Percentiles rank a stretch among this genome's conserved stretches.
phyloP scores from a whole-genome alignment of 2,888 invertebrate species.

The Teleogryllus oceanicus region DNA sequence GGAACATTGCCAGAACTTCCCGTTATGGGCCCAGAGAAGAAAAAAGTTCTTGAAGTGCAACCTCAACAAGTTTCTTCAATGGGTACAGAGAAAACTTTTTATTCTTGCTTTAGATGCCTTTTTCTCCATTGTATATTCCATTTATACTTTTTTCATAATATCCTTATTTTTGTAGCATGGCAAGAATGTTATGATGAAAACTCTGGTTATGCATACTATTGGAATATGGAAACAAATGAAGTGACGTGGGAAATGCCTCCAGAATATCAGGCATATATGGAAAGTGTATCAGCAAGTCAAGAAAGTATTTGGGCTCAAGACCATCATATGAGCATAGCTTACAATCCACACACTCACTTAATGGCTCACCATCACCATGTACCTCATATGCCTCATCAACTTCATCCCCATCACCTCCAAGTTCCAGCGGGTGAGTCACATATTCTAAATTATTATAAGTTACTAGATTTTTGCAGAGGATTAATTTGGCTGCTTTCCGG shows the following conservation, averaged over 20 bases:
- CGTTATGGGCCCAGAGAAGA: no score
- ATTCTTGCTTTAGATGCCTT: no score
- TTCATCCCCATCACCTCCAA: background rate
- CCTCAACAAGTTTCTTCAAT: no score
- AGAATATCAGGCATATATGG: slow-evolving; percentile 46
- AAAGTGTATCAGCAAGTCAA: background rate
- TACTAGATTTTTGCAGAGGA: no score
- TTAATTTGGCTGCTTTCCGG: no score
- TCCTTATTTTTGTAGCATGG: slow-evolving; percentile 53
- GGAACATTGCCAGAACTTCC: no score
- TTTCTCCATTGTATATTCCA: no score
- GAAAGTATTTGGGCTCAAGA: slow-evolving; percentile 12
- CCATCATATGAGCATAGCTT: slow-evolving; percentile 23
- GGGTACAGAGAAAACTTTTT: no score
- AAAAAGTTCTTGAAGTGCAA: no score
- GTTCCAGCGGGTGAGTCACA: background rate
- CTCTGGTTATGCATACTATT: slow-evolving; percentile 62
- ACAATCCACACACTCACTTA: background rate
- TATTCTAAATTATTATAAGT: no score
- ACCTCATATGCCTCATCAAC: background rate
- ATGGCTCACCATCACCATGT: background rate
- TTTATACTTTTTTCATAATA: no score
- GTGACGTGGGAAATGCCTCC: slow-evolving; percentile 63
- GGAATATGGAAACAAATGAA: slow-evolving; percentile 61
- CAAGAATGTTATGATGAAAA: slow-evolving; percentile 61